phyloP scores from a whole-genome alignment of 2,797 vertebrate species.

The Argyrosomus regius region DNA sequence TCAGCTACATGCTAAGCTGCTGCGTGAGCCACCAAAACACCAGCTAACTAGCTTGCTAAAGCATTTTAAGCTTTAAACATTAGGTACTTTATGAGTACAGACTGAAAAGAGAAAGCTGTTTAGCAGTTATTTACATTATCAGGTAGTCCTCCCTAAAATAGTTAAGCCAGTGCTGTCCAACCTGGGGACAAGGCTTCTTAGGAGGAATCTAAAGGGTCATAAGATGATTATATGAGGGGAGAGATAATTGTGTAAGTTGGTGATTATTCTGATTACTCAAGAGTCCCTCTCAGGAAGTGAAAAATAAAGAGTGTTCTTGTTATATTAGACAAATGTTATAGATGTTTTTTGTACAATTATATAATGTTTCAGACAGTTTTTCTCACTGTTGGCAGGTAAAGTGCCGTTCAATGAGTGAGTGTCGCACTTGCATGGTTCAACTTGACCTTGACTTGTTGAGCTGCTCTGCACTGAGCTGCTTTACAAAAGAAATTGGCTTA shows the following conservation, averaged over 20 bases:
- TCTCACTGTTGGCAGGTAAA: not conserved
- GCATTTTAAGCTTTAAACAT: too few species aligned
- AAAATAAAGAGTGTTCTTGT: not conserved
- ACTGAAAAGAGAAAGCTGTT: too few species aligned
- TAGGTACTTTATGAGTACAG: too few species aligned
- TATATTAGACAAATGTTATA: not conserved
- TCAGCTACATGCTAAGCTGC: too few species aligned
- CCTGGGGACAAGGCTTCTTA: not conserved
- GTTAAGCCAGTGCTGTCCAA: too few species aligned
- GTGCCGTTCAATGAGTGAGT: not conserved
- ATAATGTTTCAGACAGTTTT: not conserved
- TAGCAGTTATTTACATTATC: too few species aligned
- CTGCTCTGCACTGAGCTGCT: conserved; percentile 60
- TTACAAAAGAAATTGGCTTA: conserved; percentile 70
- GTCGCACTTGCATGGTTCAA: conserved; percentile 4
- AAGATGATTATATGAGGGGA: not conserved
- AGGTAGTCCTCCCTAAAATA: too few species aligned
- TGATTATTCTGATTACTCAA: too few species aligned
- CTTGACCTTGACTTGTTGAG: conserved; percentile 59
- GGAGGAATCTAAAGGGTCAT: not conserved
- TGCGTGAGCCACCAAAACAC: too few species aligned
- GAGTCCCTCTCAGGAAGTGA: not conserved
- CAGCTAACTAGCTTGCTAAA: too few species aligned
- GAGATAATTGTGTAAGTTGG: not conserved
- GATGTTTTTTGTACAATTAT: not conserved